Evolutionary conservation across 1,140 invertebrate genomes (phyloP).

Genomic region (Drosophila rufa): DNA sequence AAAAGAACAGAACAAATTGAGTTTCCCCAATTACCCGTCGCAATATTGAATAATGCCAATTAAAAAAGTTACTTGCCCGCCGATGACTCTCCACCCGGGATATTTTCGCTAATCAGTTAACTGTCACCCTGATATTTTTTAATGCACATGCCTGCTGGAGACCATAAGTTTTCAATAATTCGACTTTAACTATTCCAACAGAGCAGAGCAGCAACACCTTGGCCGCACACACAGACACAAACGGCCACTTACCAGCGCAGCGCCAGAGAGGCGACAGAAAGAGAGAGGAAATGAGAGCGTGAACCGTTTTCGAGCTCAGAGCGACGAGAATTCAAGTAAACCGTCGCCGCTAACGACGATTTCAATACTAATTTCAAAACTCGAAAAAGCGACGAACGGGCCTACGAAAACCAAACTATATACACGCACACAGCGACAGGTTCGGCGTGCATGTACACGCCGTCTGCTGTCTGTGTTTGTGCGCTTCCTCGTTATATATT

Average conservation of each 20-base stretch:
- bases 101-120: conserved; percentile 16
- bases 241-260: conserved; percentile 43
- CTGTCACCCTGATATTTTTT: conserved; percentile 7
- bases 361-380: conserved; percentile 77
- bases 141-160: conserved; percentile 26
- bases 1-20: conserved; percentile 50
- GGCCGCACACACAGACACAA: conserved; percentile 26
- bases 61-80: conserved; percentile 3
- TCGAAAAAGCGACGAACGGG: conserved; percentile 78
- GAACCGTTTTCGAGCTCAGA: conserved; percentile 15
- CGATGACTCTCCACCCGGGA: neutral
- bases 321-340: conserved; percentile 55
- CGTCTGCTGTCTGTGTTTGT: conserved; percentile 23
- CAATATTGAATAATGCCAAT: conserved; percentile 15
- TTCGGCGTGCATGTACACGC: conserved; percentile 11
- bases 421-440: conserved; percentile 18
- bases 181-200: conserved; percentile 70
- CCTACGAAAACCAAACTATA: conserved; percentile 78
- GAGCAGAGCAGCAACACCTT: conserved; percentile 45
- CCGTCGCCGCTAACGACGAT: conserved; percentile 66
- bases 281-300: conserved; percentile 32
- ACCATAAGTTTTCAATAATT: conserved; percentile 61
- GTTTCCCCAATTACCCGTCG: conserved; percentile 31
- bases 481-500: conserved; percentile 49
- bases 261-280: conserved; percentile 23